These are phyloP conservation scores for Xestia c-nigrum DNA, from an alignment of 2,888 invertebrate genomes.

Conservation along the genomic window DNA sequence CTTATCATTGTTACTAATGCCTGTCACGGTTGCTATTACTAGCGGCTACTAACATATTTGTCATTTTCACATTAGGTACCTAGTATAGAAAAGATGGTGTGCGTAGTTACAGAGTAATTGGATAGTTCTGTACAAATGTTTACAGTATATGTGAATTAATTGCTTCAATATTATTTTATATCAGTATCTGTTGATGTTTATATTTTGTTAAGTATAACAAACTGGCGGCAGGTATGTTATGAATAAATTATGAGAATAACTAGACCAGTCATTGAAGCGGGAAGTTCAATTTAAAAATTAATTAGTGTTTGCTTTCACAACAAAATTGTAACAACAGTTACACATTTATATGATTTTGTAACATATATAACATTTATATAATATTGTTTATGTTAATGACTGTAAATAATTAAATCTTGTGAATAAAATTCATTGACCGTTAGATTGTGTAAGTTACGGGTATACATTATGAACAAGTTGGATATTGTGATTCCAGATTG, in stretches of 20 bases:
- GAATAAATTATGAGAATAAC: conserved; percentile 6
- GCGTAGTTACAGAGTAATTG: neutral
- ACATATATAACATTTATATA: neutral
- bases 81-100: neutral
- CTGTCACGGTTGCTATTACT: too few species aligned
- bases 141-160: neutral
- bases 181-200: neutral
- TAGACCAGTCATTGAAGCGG: conserved; percentile 25
- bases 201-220: neutral
- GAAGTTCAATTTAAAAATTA: conserved; percentile 41
- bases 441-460: neutral
- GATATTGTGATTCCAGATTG: neutral
- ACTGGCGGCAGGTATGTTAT: neutral
- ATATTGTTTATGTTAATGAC: too few species aligned
- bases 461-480: neutral
- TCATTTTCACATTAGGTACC: neutral
- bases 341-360: neutral
- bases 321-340: neutral
- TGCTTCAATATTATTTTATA: neutral
- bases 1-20: neutral
- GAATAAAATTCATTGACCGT: neutral
- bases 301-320: conserved; percentile 7
- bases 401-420: neutral
- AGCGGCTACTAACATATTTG: neutral
- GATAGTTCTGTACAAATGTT: neutral